Conservation (phyloP, 2,113 vertebrate species). For the Columbina picui region DNA sequence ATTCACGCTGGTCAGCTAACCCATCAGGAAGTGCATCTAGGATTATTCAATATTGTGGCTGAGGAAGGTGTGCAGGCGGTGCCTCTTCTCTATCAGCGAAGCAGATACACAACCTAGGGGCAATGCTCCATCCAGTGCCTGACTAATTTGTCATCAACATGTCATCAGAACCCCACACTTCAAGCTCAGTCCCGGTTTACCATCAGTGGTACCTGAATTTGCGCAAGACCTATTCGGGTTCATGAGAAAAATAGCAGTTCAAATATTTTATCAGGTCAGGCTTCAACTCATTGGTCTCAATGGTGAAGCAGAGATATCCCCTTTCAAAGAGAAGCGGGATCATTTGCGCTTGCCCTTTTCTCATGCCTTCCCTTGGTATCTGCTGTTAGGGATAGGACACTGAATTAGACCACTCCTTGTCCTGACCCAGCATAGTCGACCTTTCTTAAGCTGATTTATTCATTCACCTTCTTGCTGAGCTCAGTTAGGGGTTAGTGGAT, state of each 20-base stretch:
- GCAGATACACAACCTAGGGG: not conserved
- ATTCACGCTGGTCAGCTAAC: not conserved
- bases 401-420: not conserved
- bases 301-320: not conserved
- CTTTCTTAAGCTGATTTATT: not conserved
- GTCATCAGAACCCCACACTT: not conserved
- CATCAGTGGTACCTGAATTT: not conserved
- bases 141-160: not conserved
- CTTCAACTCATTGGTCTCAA: not conserved
- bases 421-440: not conserved
- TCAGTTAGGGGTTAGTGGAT: not conserved
- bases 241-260: not conserved
- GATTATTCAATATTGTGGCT: not conserved
- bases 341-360: not conserved
- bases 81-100: not conserved
- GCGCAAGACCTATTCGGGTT: not conserved
- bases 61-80: not conserved
- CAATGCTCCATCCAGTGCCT: not conserved
- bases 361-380: not conserved
- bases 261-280: not conserved
- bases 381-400: not conserved
- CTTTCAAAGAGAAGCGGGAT: not conserved
- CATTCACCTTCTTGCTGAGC: not conserved
- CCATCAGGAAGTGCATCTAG: not conserved
- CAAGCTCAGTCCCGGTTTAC: not conserved